Evolutionary conservation across 1,140 invertebrate species (phyloP), one percentile per base, ranked within the genome.

Genomic region (Tribolium madens): DNA sequence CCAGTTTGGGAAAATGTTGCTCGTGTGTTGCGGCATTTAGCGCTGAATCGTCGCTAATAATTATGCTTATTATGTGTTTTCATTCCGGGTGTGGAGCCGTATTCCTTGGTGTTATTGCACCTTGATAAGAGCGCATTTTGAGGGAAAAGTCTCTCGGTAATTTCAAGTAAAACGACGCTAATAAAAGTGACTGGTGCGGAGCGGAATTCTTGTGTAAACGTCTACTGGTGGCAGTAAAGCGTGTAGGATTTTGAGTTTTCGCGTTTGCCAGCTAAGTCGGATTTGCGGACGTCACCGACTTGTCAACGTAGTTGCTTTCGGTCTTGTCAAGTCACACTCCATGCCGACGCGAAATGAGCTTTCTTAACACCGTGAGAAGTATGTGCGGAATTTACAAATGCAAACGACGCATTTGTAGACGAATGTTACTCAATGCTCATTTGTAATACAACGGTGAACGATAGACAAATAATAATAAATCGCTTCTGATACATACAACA

Each of bases 211-310:
- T 72, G 70, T 72, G 70, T 72, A 72, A 72, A 52, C 50, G 70
- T 72, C 46, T 72, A 31, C 50, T 72, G 70, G 26, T 72, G 70
- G 70, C 68, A 72, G 70, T 72, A 72, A 72, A 72, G 50, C 70
- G 52, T 60, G 70, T 69, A 52, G 76, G 76, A 77, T 77, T 76
- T 77, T 77, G 71, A 77, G 76, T 73, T 77, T 77, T 77, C 73
- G 48, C 69, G 14, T 68, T 47, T 46, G 69, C 31, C 18, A 50
- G 26, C 76, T 77, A 77, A 76, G 70, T 77, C 76, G 76, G 76
- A 77, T 77, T 77, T 77, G 76, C 47, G 60, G 57, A 60, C 76
- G 76, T 77, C 76, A 77, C 70, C 71, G 42, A 73, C 70, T 53
- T 77, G 76, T 77, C 76, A 77, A 73, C 26, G 53, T 73, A 73